These are phyloP conservation scores for Cantharis rufa DNA, from an alignment of 2,888 invertebrate genomes.

Conservation along the genomic window DNA sequence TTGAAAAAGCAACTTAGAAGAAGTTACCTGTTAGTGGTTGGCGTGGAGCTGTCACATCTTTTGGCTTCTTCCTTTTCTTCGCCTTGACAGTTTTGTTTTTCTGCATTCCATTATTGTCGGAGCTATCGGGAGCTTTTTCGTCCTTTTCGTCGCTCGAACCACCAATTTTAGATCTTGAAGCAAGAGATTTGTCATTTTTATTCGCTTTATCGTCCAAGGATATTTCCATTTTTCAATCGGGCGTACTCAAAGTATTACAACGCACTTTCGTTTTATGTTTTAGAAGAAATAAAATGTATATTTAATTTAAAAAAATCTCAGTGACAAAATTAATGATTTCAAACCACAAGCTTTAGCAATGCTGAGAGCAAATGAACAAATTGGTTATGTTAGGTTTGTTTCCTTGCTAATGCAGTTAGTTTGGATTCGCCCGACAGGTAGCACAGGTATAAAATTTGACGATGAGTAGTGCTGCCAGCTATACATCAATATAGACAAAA, in stretches of 20 bases:
- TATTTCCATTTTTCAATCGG: constrained; percentile 15
- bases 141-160: constrained; percentile 43
- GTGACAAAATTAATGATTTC: background rate
- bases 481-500: constrained; percentile 12
- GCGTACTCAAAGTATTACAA: background rate
- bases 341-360: background rate
- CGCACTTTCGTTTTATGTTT: background rate
- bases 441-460: constrained; percentile 15
- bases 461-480: constrained; percentile 24
- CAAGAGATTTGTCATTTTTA: constrained; percentile 5
- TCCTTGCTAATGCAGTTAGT: constrained; percentile 2
- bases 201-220: constrained; percentile 5
- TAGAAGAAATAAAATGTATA: background rate
- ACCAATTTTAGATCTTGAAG: constrained; percentile 10
- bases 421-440: constrained; percentile 5
- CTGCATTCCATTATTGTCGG: constrained; percentile 41
- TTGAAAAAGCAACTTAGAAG: background rate
- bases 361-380: background rate
- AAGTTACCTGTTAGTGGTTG: constrained; percentile 70
- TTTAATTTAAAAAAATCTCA: background rate
- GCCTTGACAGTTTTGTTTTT: constrained; percentile 61
- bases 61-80: constrained; percentile 72
- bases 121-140: constrained; percentile 51
- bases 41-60: constrained; percentile 73
- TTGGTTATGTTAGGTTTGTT: background rate